phyloP scores from a whole-genome alignment of 2,888 invertebrate species.

The Leptopilina syphax region DNA sequence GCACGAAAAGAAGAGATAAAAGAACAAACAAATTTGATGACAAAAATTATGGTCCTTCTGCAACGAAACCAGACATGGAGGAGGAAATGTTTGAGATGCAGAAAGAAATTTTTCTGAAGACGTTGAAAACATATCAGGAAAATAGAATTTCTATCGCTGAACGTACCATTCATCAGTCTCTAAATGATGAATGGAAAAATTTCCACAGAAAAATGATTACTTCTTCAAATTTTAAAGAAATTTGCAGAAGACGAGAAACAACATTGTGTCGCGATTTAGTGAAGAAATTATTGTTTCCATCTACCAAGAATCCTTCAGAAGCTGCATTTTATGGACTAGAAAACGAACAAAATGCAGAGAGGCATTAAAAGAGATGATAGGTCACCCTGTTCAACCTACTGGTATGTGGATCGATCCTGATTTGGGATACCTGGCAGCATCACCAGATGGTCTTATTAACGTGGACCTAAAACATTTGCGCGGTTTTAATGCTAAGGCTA shows the following conservation, averaged over 20 bases:
- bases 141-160: neutral
- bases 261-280: slow-evolving; percentile 49
- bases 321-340: slow-evolving; percentile 52
- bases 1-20: neutral
- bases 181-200: neutral
- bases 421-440: slow-evolving; percentile 53
- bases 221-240: slow-evolving; percentile 52
- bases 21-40: slow-evolving; percentile 7
- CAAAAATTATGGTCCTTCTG: neutral
- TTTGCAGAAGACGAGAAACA: slow-evolving; percentile 47
- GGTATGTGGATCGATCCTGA: slow-evolving; percentile 60
- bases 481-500: neutral
- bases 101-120: neutral
- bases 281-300: slow-evolving; percentile 49
- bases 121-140: no score
- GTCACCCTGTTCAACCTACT: slow-evolving; percentile 47
- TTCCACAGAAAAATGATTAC: slow-evolving; percentile 43
- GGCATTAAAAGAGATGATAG: slow-evolving; percentile 43
- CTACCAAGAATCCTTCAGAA: neutral
- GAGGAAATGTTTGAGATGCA: neutral
- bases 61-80: slow-evolving; percentile 11
- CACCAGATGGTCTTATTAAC: slow-evolving; percentile 58
- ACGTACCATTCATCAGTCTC: no score
- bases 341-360: slow-evolving; percentile 17
- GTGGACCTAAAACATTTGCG: slow-evolving; percentile 33